Evolutionary conservation across 1,140 invertebrate species (phyloP).

Genomic region (Halictus rubicundus): DNA sequence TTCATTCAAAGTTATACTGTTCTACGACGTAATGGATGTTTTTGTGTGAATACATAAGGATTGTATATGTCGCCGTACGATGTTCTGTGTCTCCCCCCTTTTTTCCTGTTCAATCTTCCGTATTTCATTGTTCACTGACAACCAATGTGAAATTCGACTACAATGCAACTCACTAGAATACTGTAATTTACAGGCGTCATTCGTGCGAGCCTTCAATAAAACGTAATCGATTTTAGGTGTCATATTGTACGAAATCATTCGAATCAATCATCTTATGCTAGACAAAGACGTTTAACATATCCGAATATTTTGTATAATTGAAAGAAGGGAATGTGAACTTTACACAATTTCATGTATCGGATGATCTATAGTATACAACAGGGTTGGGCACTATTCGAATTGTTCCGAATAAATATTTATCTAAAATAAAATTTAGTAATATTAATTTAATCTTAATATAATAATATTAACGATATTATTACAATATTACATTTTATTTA

Average conservation of each 20-base stretch:
- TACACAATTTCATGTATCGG: no score
- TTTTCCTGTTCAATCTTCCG: conserved; percentile 5
- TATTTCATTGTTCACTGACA: conserved; percentile 4
- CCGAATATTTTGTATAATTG: no score
- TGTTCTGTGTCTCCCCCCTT: neutral
- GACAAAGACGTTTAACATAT: no score
- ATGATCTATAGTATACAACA: no score
- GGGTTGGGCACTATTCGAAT: no score
- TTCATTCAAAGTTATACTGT: conserved; percentile 5
- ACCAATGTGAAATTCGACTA: neutral
- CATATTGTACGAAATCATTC: neutral
- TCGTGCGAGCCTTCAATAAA: neutral
- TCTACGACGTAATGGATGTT: conserved; percentile 7
- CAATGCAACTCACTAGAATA: neutral
- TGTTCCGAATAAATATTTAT: no score
- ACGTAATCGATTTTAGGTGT: neutral
- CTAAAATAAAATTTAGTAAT: no score
- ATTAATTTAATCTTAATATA: no score
- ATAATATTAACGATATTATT: no score
- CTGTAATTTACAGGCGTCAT: neutral
- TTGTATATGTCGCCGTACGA: neutral
- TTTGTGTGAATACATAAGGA: conserved; percentile 1
- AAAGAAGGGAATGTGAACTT: no score
- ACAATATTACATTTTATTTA: no score
- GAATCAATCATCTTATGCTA: neutral